Percentiles rank a stretch among this genome's conserved stretches.
These are phyloP conservation scores for Gymnocypris eckloni DNA, from an alignment of 2,797 vertebrate species.

Conservation along the genomic window DNA sequence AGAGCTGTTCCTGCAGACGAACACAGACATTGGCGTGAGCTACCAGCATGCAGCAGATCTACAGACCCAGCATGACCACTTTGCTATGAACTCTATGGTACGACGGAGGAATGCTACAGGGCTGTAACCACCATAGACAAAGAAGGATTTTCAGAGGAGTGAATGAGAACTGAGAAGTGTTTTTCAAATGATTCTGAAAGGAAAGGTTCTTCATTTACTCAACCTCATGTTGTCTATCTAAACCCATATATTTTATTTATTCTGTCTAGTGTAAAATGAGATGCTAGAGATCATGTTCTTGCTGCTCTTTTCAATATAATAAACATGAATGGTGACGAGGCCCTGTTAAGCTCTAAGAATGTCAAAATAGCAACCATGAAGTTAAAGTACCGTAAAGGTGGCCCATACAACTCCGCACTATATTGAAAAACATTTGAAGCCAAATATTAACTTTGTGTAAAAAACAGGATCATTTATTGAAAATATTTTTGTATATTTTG, in stretches of 20 bases:
- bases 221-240: neutral
- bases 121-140: neutral
- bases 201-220: neutral
- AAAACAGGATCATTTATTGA: neutral
- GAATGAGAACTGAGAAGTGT: neutral
- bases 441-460: neutral
- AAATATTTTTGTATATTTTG: neutral
- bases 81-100: slow-evolving; percentile 98
- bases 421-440: neutral
- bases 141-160: neutral
- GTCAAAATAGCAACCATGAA: neutral
- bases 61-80: slow-evolving; percentile 97
- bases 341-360: neutral
- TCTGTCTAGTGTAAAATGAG: neutral
- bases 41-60: slow-evolving; percentile 93
- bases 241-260: neutral
- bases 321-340: neutral
- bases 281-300: neutral
- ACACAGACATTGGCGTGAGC: slow-evolving; percentile 93
- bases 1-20: slow-evolving; percentile 92
- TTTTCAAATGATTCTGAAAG: neutral
- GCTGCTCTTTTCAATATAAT: neutral
- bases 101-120: neutral
- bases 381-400: neutral
- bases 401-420: too few species aligned